Evolutionary conservation across 2,888 invertebrate species (phyloP), one percentile per base, ranked within the genome.

Genomic region (Trisateles emortualis): DNA sequence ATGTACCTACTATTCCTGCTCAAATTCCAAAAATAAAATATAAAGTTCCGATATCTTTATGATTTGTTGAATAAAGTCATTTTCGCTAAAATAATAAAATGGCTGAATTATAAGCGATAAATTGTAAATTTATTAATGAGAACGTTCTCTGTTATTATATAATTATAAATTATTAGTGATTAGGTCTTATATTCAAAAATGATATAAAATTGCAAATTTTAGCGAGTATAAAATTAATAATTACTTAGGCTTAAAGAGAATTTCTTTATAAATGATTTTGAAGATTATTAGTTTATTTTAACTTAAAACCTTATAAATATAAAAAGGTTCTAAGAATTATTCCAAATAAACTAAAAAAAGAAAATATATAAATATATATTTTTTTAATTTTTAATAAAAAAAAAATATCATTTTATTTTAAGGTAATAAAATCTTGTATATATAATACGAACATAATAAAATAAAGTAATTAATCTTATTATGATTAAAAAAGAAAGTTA

Each of bases 11-110:
- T 92, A 96, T 94, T 63, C 95, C 96, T 1, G 95, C 81, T 93
- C 95, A 96, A 68, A 94, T 88, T 36, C 94, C 94, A 81, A 95
- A 94, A 81, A 95, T 91, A 86, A 96, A 95, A 87, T 96, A 96
- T 89, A 96, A 84, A 59, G 95, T 95, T 72, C 95, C 95, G 94
- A 96, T 96, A 93, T 96, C 95, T 91, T 96, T 96, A 93, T 96
- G 96, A 90, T 95, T 95, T 78, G 95, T 95, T 54, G 95, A 95
- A 81, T 93, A 95, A 80, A 96, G 79, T 91, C 95, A 96, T 93
- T 95, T 95, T 92, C 92, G 83, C 86, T 63, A 66, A 52, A 35
- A 26, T 26, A 82, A 91, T 94, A 93, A 94, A 93, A 93, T 94
- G 94, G 93, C 94, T 94, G 94, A 95, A 88, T 0, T 68, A 72